A percentile compares a stretch with the other conserved stretches of the same genome.
Evolutionary conservation across 2,888 invertebrate genomes (phyloP).

Genomic region (Margaritifera margaritifera): DNA sequence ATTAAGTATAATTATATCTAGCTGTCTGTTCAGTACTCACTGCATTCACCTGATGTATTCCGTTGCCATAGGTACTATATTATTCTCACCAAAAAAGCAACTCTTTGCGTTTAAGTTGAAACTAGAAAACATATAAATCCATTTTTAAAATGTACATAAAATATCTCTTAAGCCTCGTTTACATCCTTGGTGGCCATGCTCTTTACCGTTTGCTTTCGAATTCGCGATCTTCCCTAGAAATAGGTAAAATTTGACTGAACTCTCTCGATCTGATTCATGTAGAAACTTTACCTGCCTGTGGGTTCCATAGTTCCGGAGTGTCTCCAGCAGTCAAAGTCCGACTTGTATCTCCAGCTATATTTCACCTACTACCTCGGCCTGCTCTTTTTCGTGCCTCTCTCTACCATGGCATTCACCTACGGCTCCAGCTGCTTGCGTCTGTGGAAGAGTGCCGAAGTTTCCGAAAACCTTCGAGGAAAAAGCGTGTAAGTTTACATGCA

Average conservation of each 20-base stretch:
- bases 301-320: conserved; percentile 15
- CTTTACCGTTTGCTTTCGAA: not conserved
- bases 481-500: not conserved
- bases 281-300: conserved; percentile 23
- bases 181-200: too few species aligned
- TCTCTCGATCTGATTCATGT: conserved; percentile 1
- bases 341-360: conserved; percentile 21
- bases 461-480: conserved; percentile 26
- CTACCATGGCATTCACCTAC: conserved; percentile 39
- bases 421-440: conserved; percentile 34
- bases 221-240: not conserved
- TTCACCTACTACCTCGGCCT: conserved; percentile 38
- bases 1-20: too few species aligned
- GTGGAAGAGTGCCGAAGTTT: conserved; percentile 32
- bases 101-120: too few species aligned
- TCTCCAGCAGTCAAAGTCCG: conserved; percentile 15
- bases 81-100: too few species aligned
- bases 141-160: too few species aligned
- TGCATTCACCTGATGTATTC: too few species aligned
- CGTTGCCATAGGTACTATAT: too few species aligned
- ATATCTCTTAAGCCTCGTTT: too few species aligned
- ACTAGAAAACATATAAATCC: too few species aligned
- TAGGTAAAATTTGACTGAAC: not conserved
- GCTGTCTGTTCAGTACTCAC: too few species aligned
- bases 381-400: conserved; percentile 32